Conservation (phyloP, 1,140 invertebrate species). For the Cotesia typhae region DNA sequence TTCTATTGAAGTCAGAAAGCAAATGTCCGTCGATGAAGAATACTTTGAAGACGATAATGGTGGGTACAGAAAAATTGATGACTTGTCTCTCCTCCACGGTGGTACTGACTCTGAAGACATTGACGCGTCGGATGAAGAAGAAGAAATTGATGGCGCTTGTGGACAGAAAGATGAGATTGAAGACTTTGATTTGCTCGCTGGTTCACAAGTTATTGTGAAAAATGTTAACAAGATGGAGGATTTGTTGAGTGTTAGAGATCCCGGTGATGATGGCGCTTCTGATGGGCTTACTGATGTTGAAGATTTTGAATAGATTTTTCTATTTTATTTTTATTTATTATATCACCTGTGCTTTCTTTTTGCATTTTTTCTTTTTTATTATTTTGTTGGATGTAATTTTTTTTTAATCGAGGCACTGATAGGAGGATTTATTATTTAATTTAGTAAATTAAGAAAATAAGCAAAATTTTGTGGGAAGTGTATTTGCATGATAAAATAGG, state of each 20-base stretch:
- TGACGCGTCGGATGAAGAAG: conserved; percentile 57
- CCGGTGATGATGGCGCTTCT: conserved; percentile 45
- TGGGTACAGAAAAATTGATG: neutral
- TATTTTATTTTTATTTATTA: neutral
- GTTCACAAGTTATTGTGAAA: conserved; percentile 59
- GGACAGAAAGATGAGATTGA: conserved; percentile 44
- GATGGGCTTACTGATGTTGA: conserved; percentile 62
- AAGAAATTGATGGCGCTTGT: conserved; percentile 47
- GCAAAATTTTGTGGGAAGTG: too few species aligned
- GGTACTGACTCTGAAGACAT: conserved; percentile 60
- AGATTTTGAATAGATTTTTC: conserved; percentile 54
- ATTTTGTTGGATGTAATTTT: neutral
- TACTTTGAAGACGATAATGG: conserved; percentile 1
- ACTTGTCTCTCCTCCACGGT: conserved; percentile 27
- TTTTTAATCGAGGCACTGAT: too few species aligned
- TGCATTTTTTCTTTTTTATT: conserved; percentile 4
- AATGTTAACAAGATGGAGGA: conserved; percentile 57
- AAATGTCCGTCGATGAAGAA: conserved; percentile 52
- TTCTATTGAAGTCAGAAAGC: conserved; percentile 59
- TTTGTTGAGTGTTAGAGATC: conserved; percentile 45
- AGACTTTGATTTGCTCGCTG: conserved; percentile 50
- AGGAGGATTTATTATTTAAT: too few species aligned
- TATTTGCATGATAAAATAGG: too few species aligned
- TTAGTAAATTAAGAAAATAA: too few species aligned
- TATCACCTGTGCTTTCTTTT: conserved; percentile 21